Percentiles rank a stretch among this genome's conserved stretches.
Evolutionary conservation across 2,888 invertebrate species (phyloP).

Genomic region (Sipunculus nudus): DNA sequence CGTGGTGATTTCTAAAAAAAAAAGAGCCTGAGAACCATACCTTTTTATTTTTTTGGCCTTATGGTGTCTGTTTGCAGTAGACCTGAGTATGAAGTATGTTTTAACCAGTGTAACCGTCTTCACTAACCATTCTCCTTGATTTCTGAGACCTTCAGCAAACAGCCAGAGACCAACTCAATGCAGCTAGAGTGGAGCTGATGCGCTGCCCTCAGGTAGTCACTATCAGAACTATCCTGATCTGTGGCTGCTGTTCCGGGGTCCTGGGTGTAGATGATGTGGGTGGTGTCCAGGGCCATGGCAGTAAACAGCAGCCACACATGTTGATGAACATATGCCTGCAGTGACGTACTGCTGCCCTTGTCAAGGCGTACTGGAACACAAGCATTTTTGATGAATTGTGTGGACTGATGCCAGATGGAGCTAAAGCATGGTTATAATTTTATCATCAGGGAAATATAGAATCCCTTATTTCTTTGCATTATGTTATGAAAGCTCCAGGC

Average conservation of each 20-base stretch:
- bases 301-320: slow-evolving; percentile 63
- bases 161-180: slow-evolving; percentile 52
- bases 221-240: slow-evolving; percentile 36
- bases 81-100: not conserved
- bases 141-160: slow-evolving; percentile 28
- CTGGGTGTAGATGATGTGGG: slow-evolving; percentile 49
- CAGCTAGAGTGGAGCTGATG: slow-evolving; percentile 56
- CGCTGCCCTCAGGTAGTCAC: slow-evolving; percentile 55
- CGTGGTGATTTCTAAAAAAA: no score
- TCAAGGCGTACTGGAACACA: slow-evolving; percentile 48
- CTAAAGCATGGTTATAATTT: no score
- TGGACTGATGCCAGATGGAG: no score
- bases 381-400: no score
- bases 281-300: slow-evolving; percentile 56
- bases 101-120: no score
- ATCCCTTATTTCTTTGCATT: not conserved
- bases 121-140: not conserved
- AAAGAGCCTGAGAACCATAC: no score
- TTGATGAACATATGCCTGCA: slow-evolving; percentile 63
- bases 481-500: no score
- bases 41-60: no score
- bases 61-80: no score
- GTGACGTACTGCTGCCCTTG: slow-evolving; percentile 53
- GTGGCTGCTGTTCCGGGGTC: slow-evolving; percentile 24
- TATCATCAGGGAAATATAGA: not conserved